A percentile compares a stretch with the other conserved stretches of the same genome.
Evolutionary conservation across 2,888 invertebrate genomes (phyloP).

Genomic region (Podabrus alpinus): DNA sequence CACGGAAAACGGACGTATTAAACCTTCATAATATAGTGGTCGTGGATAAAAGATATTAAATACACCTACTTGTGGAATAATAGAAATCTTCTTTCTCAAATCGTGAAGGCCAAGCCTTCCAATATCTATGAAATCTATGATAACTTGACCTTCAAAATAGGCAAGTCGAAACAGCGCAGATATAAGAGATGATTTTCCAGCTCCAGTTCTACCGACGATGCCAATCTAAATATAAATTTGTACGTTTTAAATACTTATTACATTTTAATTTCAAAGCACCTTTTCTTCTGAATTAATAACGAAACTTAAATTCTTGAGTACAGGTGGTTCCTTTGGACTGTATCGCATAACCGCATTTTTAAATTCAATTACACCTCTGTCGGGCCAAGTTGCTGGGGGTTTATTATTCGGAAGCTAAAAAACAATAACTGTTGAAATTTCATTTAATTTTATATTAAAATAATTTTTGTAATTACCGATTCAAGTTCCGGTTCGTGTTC

Average conservation of each 20-base stretch:
- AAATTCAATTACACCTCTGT: slow-evolving; percentile 64
- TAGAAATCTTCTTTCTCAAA: slow-evolving; percentile 62
- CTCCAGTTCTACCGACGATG: slow-evolving; percentile 66
- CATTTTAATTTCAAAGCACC: slow-evolving; percentile 39
- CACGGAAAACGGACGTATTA: no score
- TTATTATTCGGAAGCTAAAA: slow-evolving; percentile 43
- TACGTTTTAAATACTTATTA: neutral
- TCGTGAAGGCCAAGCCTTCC: slow-evolving; percentile 59
- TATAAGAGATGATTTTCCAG: slow-evolving; percentile 61
- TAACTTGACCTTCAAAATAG: slow-evolving; percentile 58
- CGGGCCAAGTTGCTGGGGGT: slow-evolving; percentile 66
- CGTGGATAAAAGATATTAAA: neutral
- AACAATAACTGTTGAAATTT: neutral
- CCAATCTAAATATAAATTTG: slow-evolving; percentile 44
- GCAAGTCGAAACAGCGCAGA: slow-evolving; percentile 63
- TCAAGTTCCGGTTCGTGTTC: slow-evolving; percentile 54
- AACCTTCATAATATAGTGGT: no score
- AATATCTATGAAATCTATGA: slow-evolving; percentile 60
- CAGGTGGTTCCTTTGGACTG: slow-evolving; percentile 62
- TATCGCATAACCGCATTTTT: slow-evolving; percentile 67
- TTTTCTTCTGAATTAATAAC: slow-evolving; percentile 59
- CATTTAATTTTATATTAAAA: neutral
- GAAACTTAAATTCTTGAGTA: slow-evolving; percentile 63
- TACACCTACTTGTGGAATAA: slow-evolving; percentile 62
- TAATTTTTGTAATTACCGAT: slow-evolving; percentile 39